Base-by-base conservation (phyloP, 2,797 vertebrate species). In the Brachyrhaphis roseni region DNA sequence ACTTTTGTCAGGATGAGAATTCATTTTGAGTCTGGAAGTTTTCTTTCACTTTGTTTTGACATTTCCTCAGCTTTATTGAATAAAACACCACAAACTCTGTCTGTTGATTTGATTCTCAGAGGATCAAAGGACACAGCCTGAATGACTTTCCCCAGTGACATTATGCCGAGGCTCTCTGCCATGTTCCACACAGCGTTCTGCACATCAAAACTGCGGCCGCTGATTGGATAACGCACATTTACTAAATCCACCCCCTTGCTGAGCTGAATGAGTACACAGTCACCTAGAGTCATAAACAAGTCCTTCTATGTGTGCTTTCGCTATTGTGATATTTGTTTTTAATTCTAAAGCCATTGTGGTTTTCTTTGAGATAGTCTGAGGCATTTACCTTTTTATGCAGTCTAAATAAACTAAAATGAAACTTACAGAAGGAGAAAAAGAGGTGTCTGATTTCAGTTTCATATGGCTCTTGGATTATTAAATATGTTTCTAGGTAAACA, bases 101-200 rank as follows among this genome's bases (percentile, higher is more conserved):
- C 77, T 74, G 82, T 84, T 84, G 2, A 59, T 87, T 89, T 89
- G 82, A 86, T 85, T 86, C 71, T 82, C 7, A 13, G 20, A 70
- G 86, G 88, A 92, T 92, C 88, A 91, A 90, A 92, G 77, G 26
- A 72, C 73, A 55, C 49, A n/a, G 77, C 57, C 80, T 83, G 84
- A 77, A 84, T 82, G 86, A 77, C 86, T 91, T 91, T 87, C 83
- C 82, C 75, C 77, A 83, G 46, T 91, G 88, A 92, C 86, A 90
- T 90, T 84, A 89, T 74, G 81, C 80, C 41, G 1, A 83, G 87
- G 86, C 87, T 64, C 45, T 0, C 75, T 87, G 91, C 94, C 89
- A 91, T 87, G 82, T 91, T 90, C 89, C 89, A 83, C 78, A 82
- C 78, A 11, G 85, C 31, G 16, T 70, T 41, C 82, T 66, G 84